Percentiles rank a stretch among this genome's conserved stretches.
phyloP scores from a whole-genome alignment of 2,888 invertebrate genomes.

The Athetis lepigone region DNA sequence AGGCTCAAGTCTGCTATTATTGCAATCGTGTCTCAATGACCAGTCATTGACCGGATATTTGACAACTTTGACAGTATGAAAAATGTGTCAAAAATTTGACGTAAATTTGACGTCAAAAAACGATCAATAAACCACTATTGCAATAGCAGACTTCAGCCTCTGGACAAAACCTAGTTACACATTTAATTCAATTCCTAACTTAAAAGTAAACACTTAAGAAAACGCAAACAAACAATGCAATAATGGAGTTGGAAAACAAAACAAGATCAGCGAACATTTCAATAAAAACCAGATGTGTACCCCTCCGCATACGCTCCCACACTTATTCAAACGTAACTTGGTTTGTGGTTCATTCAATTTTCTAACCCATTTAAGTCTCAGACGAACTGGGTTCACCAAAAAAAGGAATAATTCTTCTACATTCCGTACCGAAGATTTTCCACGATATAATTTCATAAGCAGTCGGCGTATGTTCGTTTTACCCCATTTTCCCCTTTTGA shows the following conservation, averaged over 20 bases:
- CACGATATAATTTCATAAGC: constrained; percentile 89
- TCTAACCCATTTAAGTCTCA: constrained; percentile 90
- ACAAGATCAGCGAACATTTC: constrained; percentile 70
- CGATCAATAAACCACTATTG: too few species aligned
- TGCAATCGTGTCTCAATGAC: too few species aligned
- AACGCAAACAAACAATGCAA: constrained; percentile 59
- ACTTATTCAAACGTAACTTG: constrained; percentile 85
- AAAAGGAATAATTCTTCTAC: constrained; percentile 78
- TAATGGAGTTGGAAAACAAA: constrained; percentile 64
- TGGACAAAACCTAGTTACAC: too few species aligned
- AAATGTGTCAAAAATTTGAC: too few species aligned
- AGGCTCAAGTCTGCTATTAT: too few species aligned
- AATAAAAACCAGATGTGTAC: constrained; percentile 80
- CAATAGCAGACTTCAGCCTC: too few species aligned
- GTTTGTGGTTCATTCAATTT: constrained; percentile 87
- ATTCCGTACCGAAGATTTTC: constrained; percentile 83
- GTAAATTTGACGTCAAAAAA: too few species aligned
- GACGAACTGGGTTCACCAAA: constrained; percentile 83
- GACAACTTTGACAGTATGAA: too few species aligned
- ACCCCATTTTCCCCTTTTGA: constrained; percentile 86
- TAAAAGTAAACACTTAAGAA: constrained; percentile 26
- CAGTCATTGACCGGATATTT: too few species aligned
- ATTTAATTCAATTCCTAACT: too few species aligned
- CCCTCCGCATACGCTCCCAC: constrained; percentile 79
- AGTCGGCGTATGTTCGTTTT: constrained; percentile 85